Conservation (phyloP, 2,113 vertebrate genomes). For the Ailuropoda melanoleuca region DNA sequence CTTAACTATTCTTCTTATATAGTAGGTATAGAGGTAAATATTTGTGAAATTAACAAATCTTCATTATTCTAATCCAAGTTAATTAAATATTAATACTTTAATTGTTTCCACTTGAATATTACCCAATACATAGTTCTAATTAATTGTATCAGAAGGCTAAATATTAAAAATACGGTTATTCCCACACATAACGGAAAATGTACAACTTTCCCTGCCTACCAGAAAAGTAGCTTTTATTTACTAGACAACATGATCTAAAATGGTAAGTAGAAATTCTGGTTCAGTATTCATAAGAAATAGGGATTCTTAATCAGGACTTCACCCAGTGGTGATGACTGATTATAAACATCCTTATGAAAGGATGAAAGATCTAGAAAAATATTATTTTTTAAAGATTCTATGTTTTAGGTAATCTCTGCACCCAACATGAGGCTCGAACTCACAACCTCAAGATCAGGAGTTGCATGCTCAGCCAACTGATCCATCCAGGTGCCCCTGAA, state of each 20-base stretch:
- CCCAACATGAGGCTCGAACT: neutral
- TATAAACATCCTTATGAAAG: neutral
- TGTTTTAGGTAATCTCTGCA: neutral
- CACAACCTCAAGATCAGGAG: neutral
- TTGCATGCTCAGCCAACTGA: neutral
- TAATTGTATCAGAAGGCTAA: neutral
- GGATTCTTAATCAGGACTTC: neutral
- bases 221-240: slow-evolving; percentile 23
- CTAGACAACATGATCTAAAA: slow-evolving; percentile 1
- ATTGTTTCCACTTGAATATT: neutral
- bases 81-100: neutral
- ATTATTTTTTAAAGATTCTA: neutral
- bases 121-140: neutral
- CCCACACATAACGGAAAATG: neutral
- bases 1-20: neutral
- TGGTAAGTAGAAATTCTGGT: neutral
- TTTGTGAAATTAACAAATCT: slow-evolving; percentile 29
- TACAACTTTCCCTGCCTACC: neutral
- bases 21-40: neutral
- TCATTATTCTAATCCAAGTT: neutral
- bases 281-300: neutral
- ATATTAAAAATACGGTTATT: slow-evolving; percentile 41
- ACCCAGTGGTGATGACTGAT: neutral
- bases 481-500: neutral
- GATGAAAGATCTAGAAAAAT: neutral